Evolutionary conservation across 2,113 vertebrate species (phyloP), one percentile per base, ranked within the genome.

Genomic region (Rhegmatorhina hoffmannsi): DNA sequence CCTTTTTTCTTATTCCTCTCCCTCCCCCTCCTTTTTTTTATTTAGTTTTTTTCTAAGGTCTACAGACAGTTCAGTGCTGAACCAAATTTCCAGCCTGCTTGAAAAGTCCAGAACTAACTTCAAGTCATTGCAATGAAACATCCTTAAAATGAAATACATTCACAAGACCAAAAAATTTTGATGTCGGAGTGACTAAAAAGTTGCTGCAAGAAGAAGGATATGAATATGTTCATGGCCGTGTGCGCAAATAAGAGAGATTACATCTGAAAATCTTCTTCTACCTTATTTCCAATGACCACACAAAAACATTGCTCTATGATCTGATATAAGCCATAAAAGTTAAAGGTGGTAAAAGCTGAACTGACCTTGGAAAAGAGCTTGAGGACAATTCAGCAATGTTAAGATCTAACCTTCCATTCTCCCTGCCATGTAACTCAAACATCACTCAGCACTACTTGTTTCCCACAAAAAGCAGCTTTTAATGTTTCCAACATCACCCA

Each of bases 401-500:
- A 87, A 76, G n/a, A n/a, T 66, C 59, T 84, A 69, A 53, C 10
- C 28, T 76, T 50, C 3, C 16, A 20, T 62, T 40, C 36, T 47
- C 17, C 25, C 33, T 24, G 46, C 20, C 14, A 38, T 0, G 5
- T 23, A 80, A 70, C 46, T 40, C 0, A 1, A 15, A 74, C 73
- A 17, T 58, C 53, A 84, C 3, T 31, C 10, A 89, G 56, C 36
- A 56, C 25, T 21, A 18, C 29, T 58, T 87, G n/a, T 21, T 74
- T 38, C 17, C 25, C 12, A 11, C 18, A 26, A 25, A 70, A 77
- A 82, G 38, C 0, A 0, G 2, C 44, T 66, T 9, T 12, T 63
- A 13, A 40, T 20, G 28, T 47, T 84, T 43, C 9, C 40, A 34
- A 34, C 34, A 33, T 44, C 34, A 59, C 13, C 17, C 10, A 62